Evolutionary conservation across 2,797 vertebrate genomes (phyloP), one percentile per base, ranked within the genome.

Genomic region (Neosilurus mollespiculum): DNA sequence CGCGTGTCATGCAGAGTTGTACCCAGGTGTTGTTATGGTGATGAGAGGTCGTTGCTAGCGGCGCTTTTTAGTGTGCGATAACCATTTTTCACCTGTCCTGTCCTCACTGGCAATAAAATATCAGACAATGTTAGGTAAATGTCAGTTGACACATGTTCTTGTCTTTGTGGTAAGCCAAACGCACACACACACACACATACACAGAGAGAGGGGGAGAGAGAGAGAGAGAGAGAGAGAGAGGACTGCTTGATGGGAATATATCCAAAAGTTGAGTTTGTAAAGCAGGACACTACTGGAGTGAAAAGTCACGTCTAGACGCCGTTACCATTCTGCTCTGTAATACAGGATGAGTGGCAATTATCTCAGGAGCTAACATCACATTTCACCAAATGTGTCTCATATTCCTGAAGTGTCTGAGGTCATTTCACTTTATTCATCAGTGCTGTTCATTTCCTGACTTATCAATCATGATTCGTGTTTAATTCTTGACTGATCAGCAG

Each of bases 21-120:
- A 87, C 67, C 80, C 80, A 82, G 81, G 81, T 81, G 89, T 90
- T 86, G 89, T 89, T 88, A 91, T 88, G 87, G 89, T 79, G 87
- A 90, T 84, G 72, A 62, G 69, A 84, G 86, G 87, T 85, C 82
- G 69, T 84, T 86, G 81, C 82, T 84, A 85, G 69, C 78, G 49
- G 66, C 66, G 62, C 66, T 61, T 51, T 84, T 86, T 87, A 83
- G 53, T 81, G 62, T 49, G 7, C 30, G 51, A 15, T 85, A 59
- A 59, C 61, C 86, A 75, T 82, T 89, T 89, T 87, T 88, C 73
- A 84, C 86, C 66, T 84, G 80, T 34, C 9, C 73, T 67, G 18
- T 76, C 51, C 56, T 75, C 12, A 24, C 15, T 86, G 80, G 61
- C 73, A 78, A 73, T 87, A 76, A 88, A 86, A 87, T 82, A 84